phyloP scores from a whole-genome alignment of 2,113 vertebrate genomes.

The Meriones unguiculatus region DNA sequence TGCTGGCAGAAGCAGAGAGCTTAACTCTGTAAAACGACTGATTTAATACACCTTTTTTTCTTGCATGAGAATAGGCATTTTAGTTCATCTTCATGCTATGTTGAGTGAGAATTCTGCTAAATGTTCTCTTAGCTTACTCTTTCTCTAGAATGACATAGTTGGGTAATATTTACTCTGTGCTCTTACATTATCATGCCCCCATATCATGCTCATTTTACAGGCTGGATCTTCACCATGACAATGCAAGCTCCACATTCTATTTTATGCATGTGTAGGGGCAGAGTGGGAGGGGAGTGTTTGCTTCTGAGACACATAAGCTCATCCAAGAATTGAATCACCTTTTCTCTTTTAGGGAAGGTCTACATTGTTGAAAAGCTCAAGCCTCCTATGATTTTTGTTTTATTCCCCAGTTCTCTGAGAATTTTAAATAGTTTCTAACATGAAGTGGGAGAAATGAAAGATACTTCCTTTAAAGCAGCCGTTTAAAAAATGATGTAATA shows the following conservation, averaged over 20 bases:
- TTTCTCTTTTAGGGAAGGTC: constrained; percentile 31
- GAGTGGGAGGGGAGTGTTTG: neutral
- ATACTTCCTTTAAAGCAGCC: constrained; percentile 59
- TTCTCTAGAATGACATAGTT: neutral
- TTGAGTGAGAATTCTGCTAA: neutral
- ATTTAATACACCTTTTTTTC: constrained; percentile 24
- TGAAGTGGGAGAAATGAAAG: constrained; percentile 55
- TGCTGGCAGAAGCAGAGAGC: neutral
- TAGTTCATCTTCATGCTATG: neutral
- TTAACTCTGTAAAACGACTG: neutral
- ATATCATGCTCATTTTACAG: neutral
- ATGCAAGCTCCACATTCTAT: neutral
- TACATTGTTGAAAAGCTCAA: constrained; percentile 10
- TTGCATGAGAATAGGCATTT: neutral
- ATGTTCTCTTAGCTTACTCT: neutral
- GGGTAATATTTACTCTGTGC: neutral
- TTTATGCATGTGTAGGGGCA: neutral
- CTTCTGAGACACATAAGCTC: neutral
- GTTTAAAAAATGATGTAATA: constrained; percentile 42
- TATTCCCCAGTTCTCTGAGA: constrained; percentile 19
- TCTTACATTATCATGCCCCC: neutral
- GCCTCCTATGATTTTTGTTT: neutral
- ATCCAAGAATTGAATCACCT: constrained; percentile 7
- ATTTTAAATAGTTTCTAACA: constrained; percentile 20
- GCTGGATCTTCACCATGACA: neutral